Conservation (phyloP, 2,797 vertebrate genomes). For the Alca torda region DNA sequence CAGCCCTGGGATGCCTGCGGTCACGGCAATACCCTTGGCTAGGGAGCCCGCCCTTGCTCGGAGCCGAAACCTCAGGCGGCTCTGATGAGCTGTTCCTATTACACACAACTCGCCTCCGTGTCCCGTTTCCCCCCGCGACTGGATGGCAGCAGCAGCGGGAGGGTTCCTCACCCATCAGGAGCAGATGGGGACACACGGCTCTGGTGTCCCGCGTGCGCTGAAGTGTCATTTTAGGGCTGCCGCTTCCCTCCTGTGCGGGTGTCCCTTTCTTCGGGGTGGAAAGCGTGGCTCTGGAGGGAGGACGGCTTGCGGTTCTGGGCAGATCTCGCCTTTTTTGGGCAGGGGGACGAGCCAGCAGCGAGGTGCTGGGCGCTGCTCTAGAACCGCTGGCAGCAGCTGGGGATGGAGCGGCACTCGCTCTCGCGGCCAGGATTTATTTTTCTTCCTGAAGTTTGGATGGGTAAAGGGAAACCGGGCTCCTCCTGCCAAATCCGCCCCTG, state of each 20-base stretch:
- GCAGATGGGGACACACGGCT: rapidly evolving
- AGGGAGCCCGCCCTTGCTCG: background rate
- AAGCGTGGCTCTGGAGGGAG: background rate
- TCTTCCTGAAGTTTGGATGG: background rate
- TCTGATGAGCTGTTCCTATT: background rate
- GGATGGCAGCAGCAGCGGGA: background rate
- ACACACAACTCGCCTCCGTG: rapidly evolving
- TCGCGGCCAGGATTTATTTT: background rate
- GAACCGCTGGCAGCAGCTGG: background rate
- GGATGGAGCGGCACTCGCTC: background rate
- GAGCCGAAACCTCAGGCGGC: background rate
- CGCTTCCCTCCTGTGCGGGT: rapidly evolving
- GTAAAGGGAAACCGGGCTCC: background rate
- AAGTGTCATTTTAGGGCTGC: background rate
- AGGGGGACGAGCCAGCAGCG: background rate
- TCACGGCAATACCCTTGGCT: background rate
- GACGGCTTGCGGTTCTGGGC: background rate
- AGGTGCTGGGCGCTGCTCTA: background rate
- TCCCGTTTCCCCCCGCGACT: rapidly evolving
- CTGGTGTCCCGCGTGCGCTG: rapidly evolving
- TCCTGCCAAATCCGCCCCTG: background rate
- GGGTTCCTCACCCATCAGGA: rapidly evolving
- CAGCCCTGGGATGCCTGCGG: background rate
- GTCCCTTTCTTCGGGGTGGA: background rate
- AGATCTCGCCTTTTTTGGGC: background rate